Evolutionary conservation across 2,113 vertebrate genomes (phyloP), one percentile per base, ranked within the genome.

Genomic region (Macheiramphus alcinus): DNA sequence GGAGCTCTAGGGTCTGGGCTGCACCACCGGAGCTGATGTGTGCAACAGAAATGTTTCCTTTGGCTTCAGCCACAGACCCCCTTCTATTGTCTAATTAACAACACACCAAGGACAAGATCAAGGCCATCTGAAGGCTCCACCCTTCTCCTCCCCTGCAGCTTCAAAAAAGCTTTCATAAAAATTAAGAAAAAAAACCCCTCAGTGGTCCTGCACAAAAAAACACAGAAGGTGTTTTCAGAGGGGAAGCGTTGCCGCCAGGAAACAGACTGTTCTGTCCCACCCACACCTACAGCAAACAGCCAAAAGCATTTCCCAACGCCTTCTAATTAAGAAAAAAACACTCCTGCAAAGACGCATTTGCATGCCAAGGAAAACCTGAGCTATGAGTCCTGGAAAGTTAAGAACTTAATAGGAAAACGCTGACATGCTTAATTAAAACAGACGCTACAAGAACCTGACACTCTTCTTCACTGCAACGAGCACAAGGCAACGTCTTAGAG

Each of bases 331-430:
- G 91, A 87, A 92, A 80, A 79, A 88, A 83, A 80, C 52, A 80
- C 40, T 89, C 78, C 59, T 91, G 63, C 71, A 73, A 89, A 93
- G 81, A 62, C 0, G 2, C 42, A 82, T 94, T 76, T 91, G 59
- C 67, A 86, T 78, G 95, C 94, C 94, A 95, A 95, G 91, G 94
- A 96, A 97, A 97, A 97, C 95, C 94, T 91, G 89, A 97, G 97
- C 87, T 96, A 43, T 79, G 94, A 95, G 87, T 85, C 86, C 88
- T 91, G 95, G 80, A 93, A 97, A 89, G 94, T 81, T 65, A 95
- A 90, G 84, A 95, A 84, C 81, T 95, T 50, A 58, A 66, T 47
- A 94, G 93, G 91, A 96, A 94, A 94, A 95, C 55, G 80, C 96
- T 94, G 94, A 95, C 6, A 1, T 80, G 66, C 63, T 85, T 73